Evolutionary conservation across 2,797 vertebrate genomes (phyloP), one percentile per base, ranked within the genome.

Genomic region (Pipistrellus nathusii): DNA sequence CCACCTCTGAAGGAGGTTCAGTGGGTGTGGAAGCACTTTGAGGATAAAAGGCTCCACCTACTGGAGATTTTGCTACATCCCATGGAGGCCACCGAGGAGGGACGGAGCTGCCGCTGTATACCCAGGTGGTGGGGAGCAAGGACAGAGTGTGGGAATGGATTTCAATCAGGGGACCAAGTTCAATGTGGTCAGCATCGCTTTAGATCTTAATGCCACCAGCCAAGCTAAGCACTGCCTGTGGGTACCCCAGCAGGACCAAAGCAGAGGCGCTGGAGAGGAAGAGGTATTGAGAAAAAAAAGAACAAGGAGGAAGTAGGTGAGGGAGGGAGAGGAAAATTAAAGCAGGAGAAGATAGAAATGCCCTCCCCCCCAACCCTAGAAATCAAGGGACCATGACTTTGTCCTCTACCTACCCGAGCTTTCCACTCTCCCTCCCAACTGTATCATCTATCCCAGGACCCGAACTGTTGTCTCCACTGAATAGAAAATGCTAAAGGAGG

Each of bases 141-240:
- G 53, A 5, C 7, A 0, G 12, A 35, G 57, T 59, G 44, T 5
- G 53, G 84, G 84, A 27, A 64, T 17, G 5, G 76, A 20, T 3
- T 41, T 48, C n/a, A 51, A 95, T 12, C 32, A 25, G 8, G 66
- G 44, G 30, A n/a, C 69, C 32, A 62, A 59, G 69, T 77, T 81
- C 88, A 72, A 1, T 3, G 38, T 27, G 75, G 84, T 32, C 71
- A 76, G 66, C 20, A 30, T 51, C 1, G 10, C 62, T 90, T 93
- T 20, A 51, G 68, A 51, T n/a, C 59, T 84, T 30, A 84, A 62
- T 75, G 77, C 68, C 72, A 64, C 59, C 84, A 94, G 96, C 95
- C 90, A 96, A 96, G 96, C 96, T 92, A 94, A 96, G 96, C 94
- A 93, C 76, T 1, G 55, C 94, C 94, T 76, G 55, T 71, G 75